phyloP scores from a whole-genome alignment of 2,113 vertebrate genomes.

The Naja naja region DNA sequence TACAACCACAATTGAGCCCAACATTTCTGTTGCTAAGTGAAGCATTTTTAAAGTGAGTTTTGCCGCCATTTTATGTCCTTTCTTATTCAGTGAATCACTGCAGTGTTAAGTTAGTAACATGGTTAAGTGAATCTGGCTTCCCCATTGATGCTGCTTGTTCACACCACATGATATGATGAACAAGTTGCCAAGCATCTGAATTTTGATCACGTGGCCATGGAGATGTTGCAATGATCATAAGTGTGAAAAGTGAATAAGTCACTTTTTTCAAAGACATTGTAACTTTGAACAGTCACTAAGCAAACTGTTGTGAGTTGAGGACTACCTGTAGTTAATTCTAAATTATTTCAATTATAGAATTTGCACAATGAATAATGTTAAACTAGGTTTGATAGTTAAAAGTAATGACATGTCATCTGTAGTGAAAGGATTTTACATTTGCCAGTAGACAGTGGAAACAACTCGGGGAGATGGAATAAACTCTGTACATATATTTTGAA shows the following conservation, averaged over 20 bases:
- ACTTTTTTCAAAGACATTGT: not conserved
- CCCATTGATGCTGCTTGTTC: not conserved
- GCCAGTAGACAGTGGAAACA: not conserved
- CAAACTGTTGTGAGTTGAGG: not conserved
- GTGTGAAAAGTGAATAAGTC: not conserved
- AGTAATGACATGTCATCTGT: not conserved
- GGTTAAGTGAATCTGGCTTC: not conserved
- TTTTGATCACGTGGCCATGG: not conserved
- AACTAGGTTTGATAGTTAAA: not conserved
- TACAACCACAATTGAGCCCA: not conserved
- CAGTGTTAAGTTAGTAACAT: not conserved
- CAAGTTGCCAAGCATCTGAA: not conserved
- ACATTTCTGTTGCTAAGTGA: not conserved
- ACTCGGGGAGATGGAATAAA: not conserved
- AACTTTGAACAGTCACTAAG: not conserved
- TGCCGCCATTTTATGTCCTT: not conserved
- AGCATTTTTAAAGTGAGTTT: not conserved
- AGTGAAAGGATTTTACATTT: not conserved
- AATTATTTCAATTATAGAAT: not conserved
- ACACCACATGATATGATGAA: no score
- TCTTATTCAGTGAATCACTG: not conserved
- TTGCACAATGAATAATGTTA: not conserved
- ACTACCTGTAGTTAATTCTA: not conserved
- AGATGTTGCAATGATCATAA: not conserved
- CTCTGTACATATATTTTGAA: not conserved